Evolutionary conservation across 2,888 invertebrate genomes (phyloP).

Genomic region (Clusia tigrina): DNA sequence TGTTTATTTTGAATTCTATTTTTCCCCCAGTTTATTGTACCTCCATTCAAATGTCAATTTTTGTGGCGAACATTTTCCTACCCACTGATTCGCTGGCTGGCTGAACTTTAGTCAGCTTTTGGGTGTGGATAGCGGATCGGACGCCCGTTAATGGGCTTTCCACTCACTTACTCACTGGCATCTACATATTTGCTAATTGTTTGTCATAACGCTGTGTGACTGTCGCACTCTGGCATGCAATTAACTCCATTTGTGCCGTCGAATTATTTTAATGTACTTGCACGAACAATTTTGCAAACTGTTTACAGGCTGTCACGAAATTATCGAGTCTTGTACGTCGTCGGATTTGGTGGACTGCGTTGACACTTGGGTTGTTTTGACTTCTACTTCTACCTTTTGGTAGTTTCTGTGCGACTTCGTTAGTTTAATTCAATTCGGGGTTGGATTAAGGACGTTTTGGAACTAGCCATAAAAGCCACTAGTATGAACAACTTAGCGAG

Average conservation of each 20-base stretch:
- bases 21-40: no score
- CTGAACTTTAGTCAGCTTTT: constrained; percentile 35
- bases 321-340: no score
- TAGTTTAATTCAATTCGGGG: no score
- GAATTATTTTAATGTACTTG: constrained; percentile 12
- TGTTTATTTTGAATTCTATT: neutral
- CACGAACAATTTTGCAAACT: no score
- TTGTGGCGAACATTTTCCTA: neutral
- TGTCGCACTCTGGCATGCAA: constrained; percentile 33
- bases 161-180: constrained; percentile 31
- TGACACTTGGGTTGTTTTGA: no score
- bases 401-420: no score
- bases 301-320: no score
- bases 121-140: constrained; percentile 19
- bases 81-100: neutral
- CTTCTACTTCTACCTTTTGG: no score
- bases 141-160: neutral
- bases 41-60: constrained; percentile 53
- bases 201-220: constrained; percentile 26
- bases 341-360: no score
- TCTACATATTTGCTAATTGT: constrained; percentile 56
- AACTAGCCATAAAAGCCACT: no score
- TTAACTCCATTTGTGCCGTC: constrained; percentile 37
- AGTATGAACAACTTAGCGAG: neutral
- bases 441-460: no score